phyloP scores from a whole-genome alignment of 2,797 vertebrate species.

The Salmo trutta region DNA sequence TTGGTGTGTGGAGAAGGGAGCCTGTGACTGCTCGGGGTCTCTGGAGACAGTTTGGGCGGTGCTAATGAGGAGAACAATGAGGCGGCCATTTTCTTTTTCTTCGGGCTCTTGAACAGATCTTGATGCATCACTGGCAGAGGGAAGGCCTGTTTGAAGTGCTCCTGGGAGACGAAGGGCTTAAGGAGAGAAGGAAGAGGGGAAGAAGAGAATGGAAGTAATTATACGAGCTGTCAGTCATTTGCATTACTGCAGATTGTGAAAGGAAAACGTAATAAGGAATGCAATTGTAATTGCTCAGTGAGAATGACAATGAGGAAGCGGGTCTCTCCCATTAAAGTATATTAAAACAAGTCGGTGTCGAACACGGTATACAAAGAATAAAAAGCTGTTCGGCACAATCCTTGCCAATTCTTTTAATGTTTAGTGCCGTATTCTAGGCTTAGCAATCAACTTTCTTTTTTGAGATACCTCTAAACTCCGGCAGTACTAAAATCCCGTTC shows the following conservation, averaged over 20 bases:
- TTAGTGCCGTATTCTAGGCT: slow-evolving; percentile 46
- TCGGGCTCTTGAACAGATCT: slow-evolving; percentile 77
- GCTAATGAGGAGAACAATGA: slow-evolving; percentile 69
- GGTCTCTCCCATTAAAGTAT: slow-evolving; percentile 24
- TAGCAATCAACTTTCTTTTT: slow-evolving; percentile 57
- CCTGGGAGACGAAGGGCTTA: slow-evolving; percentile 74
- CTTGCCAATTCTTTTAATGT: slow-evolving; percentile 55
- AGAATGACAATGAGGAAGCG: slow-evolving; percentile 54
- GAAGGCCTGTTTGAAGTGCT: slow-evolving; percentile 82
- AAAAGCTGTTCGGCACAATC: slow-evolving; percentile 46
- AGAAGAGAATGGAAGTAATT: slow-evolving; percentile 53
- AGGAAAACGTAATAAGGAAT: slow-evolving; percentile 51
- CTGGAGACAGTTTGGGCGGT: slow-evolving; percentile 72
- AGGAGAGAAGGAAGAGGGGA: slow-evolving; percentile 36
- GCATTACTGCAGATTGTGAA: slow-evolving; percentile 54
- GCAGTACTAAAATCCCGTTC: slow-evolving; percentile 37
- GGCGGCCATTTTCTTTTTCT: slow-evolving; percentile 66
- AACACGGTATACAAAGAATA: slow-evolving; percentile 33
- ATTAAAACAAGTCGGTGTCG: slow-evolving; percentile 41
- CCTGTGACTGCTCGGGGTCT: slow-evolving; percentile 76
- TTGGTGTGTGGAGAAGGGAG: slow-evolving; percentile 74
- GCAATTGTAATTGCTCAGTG: slow-evolving; percentile 32
- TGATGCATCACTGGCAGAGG: slow-evolving; percentile 79
- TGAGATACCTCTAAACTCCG: slow-evolving; percentile 56
- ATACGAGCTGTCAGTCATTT: slow-evolving; percentile 63